Evolutionary conservation across 2,888 invertebrate species (phyloP).

Genomic region (Machimus atricapillus): DNA sequence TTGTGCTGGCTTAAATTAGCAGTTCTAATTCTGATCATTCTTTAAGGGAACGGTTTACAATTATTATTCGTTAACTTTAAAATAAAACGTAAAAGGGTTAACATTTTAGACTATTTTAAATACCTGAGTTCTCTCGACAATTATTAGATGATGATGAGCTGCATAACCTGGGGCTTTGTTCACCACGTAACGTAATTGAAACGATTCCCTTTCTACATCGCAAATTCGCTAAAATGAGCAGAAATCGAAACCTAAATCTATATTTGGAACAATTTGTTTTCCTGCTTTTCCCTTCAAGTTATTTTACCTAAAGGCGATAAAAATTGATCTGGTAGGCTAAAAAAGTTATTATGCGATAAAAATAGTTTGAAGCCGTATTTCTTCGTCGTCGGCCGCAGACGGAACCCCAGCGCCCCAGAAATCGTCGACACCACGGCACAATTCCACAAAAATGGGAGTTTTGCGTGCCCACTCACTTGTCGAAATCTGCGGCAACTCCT

Average conservation of each 20-base stretch:
- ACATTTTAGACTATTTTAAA: too few relatives aligned
- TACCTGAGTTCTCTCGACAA: too few relatives aligned
- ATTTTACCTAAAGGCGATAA: neutral
- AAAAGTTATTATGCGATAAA: neutral
- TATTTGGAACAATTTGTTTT: neutral
- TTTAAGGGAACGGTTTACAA: too few relatives aligned
- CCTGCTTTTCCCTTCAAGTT: neutral
- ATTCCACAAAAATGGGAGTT: neutral
- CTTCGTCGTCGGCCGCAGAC: neutral
- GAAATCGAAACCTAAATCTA: neutral
- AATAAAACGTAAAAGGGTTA: too few relatives aligned
- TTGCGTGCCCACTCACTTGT: neutral
- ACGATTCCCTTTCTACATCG: neutral
- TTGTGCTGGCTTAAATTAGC: too few relatives aligned
- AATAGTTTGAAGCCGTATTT: neutral
- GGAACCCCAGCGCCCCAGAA: neutral
- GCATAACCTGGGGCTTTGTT: neutral
- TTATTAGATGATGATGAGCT: too few relatives aligned
- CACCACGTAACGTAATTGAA: neutral
- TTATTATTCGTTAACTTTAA: too few relatives aligned
- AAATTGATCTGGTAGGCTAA: neutral
- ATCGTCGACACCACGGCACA: neutral
- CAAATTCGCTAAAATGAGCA: neutral
- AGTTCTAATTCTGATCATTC: too few relatives aligned
- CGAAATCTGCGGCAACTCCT: neutral